Evolutionary conservation across 2,113 vertebrate genomes (phyloP).

Genomic region (Labeo rohita): DNA sequence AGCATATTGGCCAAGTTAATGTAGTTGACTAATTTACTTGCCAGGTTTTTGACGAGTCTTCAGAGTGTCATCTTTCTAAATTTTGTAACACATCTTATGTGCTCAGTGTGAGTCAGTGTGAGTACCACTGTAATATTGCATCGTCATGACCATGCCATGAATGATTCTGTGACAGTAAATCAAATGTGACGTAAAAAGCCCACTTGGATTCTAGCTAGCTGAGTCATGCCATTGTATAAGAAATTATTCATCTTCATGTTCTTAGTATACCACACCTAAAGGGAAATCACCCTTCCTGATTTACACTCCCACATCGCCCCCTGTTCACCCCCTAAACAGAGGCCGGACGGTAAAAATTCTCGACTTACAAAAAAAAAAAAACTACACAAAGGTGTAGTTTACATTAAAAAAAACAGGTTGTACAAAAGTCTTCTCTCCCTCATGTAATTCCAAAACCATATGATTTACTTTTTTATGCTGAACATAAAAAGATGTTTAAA

Average conservation of each 20-base stretch:
- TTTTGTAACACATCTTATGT: not conserved
- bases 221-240: not conserved
- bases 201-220: not conserved
- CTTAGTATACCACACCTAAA: not conserved
- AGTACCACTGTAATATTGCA: not conserved
- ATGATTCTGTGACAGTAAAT: not conserved
- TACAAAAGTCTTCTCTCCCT: not conserved
- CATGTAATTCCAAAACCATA: too few species aligned
- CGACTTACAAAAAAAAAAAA: not conserved
- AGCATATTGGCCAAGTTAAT: not conserved
- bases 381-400: not conserved
- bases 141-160: not conserved
- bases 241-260: constrained; percentile 33
- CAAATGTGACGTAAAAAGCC: not conserved
- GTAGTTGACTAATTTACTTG: not conserved
- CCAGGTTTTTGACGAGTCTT: not conserved
- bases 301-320: not conserved
- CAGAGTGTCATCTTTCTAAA: not conserved
- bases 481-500: not conserved
- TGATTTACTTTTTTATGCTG: not conserved
- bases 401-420: too few species aligned
- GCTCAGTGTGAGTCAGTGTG: not conserved
- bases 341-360: not conserved
- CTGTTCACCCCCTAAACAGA: not conserved
- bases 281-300: not conserved